Evolutionary conservation across 1,140 invertebrate species (phyloP), one percentile per base, ranked within the genome.

Genomic region (Xylocopa sonorina): DNA sequence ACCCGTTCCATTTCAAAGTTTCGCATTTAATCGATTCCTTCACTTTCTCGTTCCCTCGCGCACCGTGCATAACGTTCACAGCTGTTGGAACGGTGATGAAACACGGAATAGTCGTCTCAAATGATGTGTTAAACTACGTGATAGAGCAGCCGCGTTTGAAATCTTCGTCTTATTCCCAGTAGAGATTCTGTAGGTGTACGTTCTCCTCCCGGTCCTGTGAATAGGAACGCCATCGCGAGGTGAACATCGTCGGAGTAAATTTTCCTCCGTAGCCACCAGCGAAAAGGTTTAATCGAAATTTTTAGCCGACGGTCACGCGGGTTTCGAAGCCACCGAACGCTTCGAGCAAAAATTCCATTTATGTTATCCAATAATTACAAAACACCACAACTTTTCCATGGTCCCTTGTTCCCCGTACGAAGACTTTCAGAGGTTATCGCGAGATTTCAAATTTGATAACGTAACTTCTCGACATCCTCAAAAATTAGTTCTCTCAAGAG

Each of bases 61-160:
- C 10, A n/a, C 29, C 3, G 32, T 21, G 57, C 16, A 32, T 21
- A 10, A 60, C 57, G 32, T 38, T 6, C 10, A 24, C 18, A 21
- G 29, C n/a, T 60, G 9, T 38, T 38, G 53, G 4, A 60, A 38
- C 57, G 7, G 32, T 34, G 57, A 32, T 34, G 57, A 60, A 60
- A 60, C 57, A 60, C 29, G 57, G 32, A 60, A 60, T 38, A 60
- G 6, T 38, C 32, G 32, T 60, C 32, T 60, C 32, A 60, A 60
- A 60, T 12, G 57, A 60, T 60, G 32, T 38, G 32, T 60, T 60
- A 60, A 60, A 9, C 57, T 60, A 60, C 57, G 57, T 60, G 57
- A 60, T 60, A 60, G 57, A 60, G 32, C 57, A 58, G 29, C 55
- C 18, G 16, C 5, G 27, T 38, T 60, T 32, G 32, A 60, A 21